phyloP scores from a whole-genome alignment of 2,113 vertebrate genomes.

The Salvelinus fontinalis region DNA sequence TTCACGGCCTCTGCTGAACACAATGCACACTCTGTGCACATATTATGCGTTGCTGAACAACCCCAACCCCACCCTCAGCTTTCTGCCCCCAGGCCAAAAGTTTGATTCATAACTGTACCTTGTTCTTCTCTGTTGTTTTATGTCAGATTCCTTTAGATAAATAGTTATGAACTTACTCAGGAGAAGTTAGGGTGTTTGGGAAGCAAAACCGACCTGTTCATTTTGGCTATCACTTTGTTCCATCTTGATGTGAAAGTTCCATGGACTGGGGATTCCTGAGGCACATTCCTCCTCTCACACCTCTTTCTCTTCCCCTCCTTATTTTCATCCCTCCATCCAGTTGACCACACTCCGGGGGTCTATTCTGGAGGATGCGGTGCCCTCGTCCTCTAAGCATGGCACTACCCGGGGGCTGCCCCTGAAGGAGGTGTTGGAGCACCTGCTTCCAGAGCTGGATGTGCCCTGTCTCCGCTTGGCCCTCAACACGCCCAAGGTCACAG shows the following conservation, averaged over 20 bases:
- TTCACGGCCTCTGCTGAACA: constrained; percentile 40
- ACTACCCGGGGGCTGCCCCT: constrained; percentile 87
- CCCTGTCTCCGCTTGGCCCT: constrained; percentile 90
- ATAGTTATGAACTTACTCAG: neutral
- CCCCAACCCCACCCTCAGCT: neutral
- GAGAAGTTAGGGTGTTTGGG: neutral
- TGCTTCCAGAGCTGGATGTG: constrained; percentile 89
- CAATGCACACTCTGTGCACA: constrained; percentile 46
- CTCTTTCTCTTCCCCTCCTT: neutral
- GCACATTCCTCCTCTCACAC: constrained; percentile 25
- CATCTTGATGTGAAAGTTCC: constrained; percentile 10
- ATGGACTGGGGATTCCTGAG: constrained; percentile 39
- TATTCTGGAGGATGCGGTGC: constrained; percentile 88
- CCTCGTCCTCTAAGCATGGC: constrained; percentile 91
- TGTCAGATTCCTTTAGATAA: constrained; percentile 14
- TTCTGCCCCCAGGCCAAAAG: constrained; percentile 12
- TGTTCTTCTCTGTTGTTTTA: constrained; percentile 23
- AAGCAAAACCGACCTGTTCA: neutral
- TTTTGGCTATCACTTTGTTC: constrained; percentile 4
- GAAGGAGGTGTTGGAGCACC: constrained; percentile 91
- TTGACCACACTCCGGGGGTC: constrained; percentile 90
- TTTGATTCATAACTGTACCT: constrained; percentile 25
- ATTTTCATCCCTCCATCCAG: constrained; percentile 57
- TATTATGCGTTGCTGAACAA: neutral
- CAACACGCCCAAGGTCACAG: constrained; percentile 94